These are phyloP conservation scores for Macroramphosus scolopax DNA, from an alignment of 2,797 vertebrate species.

Conservation along the genomic window DNA sequence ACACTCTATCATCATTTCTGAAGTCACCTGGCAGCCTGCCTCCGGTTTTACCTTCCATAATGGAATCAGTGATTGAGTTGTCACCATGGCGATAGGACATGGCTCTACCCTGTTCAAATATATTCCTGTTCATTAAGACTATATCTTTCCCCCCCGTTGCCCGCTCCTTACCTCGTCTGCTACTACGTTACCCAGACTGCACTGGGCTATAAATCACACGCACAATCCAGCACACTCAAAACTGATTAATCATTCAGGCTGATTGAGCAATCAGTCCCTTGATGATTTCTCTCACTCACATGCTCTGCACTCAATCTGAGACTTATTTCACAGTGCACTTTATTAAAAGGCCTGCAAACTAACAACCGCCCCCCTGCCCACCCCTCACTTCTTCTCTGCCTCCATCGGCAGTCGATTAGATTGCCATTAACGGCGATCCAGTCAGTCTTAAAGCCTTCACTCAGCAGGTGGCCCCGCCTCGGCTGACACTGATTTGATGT, in stretches of 20 bases:
- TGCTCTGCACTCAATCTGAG: conserved; percentile 31
- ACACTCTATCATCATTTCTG: conserved; percentile 48
- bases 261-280: conserved; percentile 62
- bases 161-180: conserved; percentile 17
- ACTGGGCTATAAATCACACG: conserved; percentile 67
- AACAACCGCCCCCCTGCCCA: not conserved
- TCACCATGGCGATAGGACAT: conserved; percentile 23
- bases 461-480: conserved; percentile 42
- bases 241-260: conserved; percentile 60
- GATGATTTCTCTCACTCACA: conserved; percentile 48
- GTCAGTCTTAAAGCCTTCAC: conserved; percentile 25
- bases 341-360: conserved; percentile 50
- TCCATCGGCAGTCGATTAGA: conserved; percentile 61
- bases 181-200: conserved; percentile 73
- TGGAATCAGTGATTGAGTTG: conserved; percentile 30
- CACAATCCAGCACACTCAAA: conserved; percentile 36
- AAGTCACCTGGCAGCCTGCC: conserved; percentile 27
- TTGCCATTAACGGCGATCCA: conserved; percentile 56
- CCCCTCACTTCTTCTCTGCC: conserved; percentile 2
- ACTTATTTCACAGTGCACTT: conserved; percentile 44
- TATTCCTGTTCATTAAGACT: conserved; percentile 12
- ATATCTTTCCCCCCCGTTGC: not conserved
- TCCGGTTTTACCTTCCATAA: conserved; percentile 18
- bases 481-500: conserved; percentile 46
- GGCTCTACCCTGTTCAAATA: not conserved